Evolutionary conservation across 2,797 vertebrate species (phyloP).

Genomic region (Arnoldichthys spilopterus): DNA sequence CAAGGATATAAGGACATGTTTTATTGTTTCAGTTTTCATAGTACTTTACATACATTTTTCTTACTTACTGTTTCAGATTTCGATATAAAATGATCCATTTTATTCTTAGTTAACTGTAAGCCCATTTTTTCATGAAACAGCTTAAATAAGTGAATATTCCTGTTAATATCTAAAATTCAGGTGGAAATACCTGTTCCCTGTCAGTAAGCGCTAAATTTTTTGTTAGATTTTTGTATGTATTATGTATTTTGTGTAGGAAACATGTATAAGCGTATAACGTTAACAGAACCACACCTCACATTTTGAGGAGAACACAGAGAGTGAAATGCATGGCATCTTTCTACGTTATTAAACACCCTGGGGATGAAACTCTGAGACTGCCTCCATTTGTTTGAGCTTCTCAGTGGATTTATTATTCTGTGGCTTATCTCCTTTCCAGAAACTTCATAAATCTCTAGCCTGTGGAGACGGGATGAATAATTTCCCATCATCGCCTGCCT

Average conservation of each 20-base stretch:
- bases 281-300: neutral
- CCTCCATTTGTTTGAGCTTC: constrained; percentile 6
- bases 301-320: neutral
- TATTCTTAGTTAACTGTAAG: neutral
- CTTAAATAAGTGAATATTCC: neutral
- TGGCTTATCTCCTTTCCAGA: constrained; percentile 25
- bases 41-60: neutral
- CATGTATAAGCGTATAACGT: neutral
- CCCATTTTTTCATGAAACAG: neutral
- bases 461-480: constrained; percentile 34
- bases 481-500: constrained; percentile 45
- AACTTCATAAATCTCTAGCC: constrained; percentile 44
- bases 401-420: constrained; percentile 30
- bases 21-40: neutral
- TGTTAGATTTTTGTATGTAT: no score
- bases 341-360: constrained; percentile 13
- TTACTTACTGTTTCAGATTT: neutral
- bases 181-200: no score
- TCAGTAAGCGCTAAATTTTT: no score
- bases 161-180: neutral
- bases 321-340: neutral
- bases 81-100: neutral
- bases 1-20: neutral
- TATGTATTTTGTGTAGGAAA: no score
- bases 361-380: constrained; percentile 20